A percentile compares a stretch with the other conserved stretches of the same genome.
Conservation (phyloP, 2,113 vertebrate species). For the Eretmochelys imbricata region DNA sequence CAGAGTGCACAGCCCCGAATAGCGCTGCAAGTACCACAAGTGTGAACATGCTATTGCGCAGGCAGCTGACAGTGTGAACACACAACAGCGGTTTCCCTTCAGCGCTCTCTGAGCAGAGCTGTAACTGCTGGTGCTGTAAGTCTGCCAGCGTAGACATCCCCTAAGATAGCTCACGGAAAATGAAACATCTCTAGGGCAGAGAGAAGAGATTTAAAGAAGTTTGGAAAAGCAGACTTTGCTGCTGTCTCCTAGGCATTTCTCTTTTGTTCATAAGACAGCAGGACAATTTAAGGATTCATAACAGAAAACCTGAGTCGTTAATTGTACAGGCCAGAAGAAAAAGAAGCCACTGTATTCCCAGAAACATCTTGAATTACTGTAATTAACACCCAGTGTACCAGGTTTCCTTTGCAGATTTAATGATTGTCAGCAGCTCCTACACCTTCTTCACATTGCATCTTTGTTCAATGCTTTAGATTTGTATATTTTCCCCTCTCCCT, state of each 20-base stretch:
- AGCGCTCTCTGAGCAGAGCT: no score
- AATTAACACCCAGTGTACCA: conserved; percentile 56
- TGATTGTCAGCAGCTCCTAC: conserved; percentile 32
- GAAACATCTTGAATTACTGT: conserved; percentile 65
- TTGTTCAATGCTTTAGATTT: neutral
- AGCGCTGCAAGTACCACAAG: no score
- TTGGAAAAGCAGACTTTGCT: conserved; percentile 45
- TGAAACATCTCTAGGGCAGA: neutral
- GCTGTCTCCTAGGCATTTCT: conserved; percentile 20
- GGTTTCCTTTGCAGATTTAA: conserved; percentile 68
- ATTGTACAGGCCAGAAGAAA: conserved; percentile 57
- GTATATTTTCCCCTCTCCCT: neutral
- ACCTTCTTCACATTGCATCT: conserved; percentile 33
- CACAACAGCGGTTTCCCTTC: no score
- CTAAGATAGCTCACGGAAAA: neutral
- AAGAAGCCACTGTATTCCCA: conserved; percentile 58
- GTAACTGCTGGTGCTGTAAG: no score
- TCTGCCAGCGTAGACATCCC: no score
- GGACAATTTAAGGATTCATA: conserved; percentile 56
- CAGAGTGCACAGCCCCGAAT: no score
- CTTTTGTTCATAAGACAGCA: conserved; percentile 51
- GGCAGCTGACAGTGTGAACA: no score
- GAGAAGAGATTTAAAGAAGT: neutral
- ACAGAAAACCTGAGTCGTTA: conserved; percentile 63
- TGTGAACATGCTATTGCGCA: no score